Evolutionary conservation across 2,797 vertebrate species (phyloP).

Genomic region (Monodelphis domestica): DNA sequence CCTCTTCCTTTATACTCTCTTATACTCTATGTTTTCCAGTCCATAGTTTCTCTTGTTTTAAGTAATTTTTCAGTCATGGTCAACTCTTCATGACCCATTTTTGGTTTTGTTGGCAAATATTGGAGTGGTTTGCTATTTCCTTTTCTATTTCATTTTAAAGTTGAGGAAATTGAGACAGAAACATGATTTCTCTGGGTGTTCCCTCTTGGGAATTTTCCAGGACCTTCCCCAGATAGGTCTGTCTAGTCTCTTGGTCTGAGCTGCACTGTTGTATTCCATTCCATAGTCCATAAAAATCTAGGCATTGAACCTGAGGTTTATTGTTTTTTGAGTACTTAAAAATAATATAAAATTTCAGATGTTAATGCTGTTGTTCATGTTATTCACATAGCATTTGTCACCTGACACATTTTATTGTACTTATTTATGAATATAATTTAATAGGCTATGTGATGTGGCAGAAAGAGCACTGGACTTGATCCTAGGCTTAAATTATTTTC

Average conservation of each 20-base stretch:
- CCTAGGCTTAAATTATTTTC: not conserved
- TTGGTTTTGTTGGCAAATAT: too few species aligned
- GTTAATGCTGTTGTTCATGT: not conserved
- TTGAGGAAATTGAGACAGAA: too few species aligned
- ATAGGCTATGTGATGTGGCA: not conserved
- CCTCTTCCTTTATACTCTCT: not conserved
- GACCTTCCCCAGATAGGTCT: not conserved
- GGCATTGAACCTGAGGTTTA: not conserved
- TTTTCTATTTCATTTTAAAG: too few species aligned
- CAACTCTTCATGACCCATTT: too few species aligned
- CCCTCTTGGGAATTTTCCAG: not conserved
- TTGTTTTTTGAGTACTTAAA: not conserved
- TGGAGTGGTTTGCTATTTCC: too few species aligned
- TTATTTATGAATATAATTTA: not conserved
- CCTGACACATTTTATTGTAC: not conserved
- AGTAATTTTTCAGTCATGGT: too few species aligned
- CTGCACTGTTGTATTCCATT: not conserved
- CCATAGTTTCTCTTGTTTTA: too few species aligned
- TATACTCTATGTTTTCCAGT: not conserved
- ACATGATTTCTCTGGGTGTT: not conserved
- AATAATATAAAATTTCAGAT: not conserved
- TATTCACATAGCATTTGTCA: not conserved
- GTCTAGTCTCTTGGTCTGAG: not conserved
- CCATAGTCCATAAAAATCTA: not conserved
- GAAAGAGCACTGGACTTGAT: not conserved